These are phyloP conservation scores for Dione vanillae DNA, from an alignment of 2,888 invertebrate genomes.

Conservation along the genomic window DNA sequence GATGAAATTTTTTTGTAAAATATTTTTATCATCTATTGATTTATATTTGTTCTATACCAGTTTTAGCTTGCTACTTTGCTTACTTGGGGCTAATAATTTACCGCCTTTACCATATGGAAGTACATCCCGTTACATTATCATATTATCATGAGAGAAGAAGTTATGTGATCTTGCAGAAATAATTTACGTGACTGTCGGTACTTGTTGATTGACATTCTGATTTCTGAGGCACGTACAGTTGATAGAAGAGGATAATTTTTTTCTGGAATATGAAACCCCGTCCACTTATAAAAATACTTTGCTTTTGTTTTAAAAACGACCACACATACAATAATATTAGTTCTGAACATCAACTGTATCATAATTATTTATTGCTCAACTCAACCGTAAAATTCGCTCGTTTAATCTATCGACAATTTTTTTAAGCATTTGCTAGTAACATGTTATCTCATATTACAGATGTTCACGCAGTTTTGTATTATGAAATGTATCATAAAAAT, in stretches of 20 bases:
- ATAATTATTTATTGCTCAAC: slow-evolving; percentile 22
- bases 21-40: neutral
- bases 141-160: too few species aligned
- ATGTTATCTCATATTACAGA: slow-evolving; percentile 23
- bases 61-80: too few species aligned
- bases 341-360: slow-evolving; percentile 2
- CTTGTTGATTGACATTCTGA: too few species aligned
- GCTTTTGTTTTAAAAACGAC: neutral
- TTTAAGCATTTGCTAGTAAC: slow-evolving; percentile 8
- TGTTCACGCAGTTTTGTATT: slow-evolving; percentile 5
- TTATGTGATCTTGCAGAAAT: too few species aligned
- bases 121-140: too few species aligned
- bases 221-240: too few species aligned
- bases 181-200: too few species aligned
- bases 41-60: too few species aligned
- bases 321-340: neutral
- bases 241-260: too few species aligned
- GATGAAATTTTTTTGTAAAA: neutral
- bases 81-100: too few species aligned
- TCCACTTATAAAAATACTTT: neutral
- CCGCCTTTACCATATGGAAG: neutral
- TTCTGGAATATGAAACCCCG: too few species aligned
- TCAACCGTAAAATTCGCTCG: slow-evolving; percentile 22
- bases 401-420: slow-evolving; percentile 4
- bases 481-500: slow-evolving; percentile 24